Conservation (phyloP, 64 coral and sea anemone species). For the Hydrozoanthus tunicans region DNA sequence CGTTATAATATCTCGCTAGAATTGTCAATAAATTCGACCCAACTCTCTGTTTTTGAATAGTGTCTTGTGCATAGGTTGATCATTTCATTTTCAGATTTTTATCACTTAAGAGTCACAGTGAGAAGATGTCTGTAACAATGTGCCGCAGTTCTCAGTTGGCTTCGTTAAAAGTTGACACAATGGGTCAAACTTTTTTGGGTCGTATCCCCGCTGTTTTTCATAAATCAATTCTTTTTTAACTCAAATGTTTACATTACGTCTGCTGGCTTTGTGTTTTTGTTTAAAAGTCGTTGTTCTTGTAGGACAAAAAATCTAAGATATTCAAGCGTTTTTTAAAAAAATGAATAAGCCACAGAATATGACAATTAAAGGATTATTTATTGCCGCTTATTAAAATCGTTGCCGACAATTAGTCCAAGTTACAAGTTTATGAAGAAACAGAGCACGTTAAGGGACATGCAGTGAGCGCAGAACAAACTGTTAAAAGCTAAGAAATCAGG, state of each 20-base stretch:
- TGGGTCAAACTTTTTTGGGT: background rate
- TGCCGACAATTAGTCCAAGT: slow-evolving; percentile 34
- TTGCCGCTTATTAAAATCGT: slow-evolving; percentile 43
- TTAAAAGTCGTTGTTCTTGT: background rate
- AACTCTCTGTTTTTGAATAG: no score
- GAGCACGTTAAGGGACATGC: background rate
- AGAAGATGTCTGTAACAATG: background rate
- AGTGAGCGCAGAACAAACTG: background rate
- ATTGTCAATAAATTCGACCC: background rate
- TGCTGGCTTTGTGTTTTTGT: background rate
- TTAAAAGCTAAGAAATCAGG: background rate
- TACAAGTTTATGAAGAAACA: background rate
- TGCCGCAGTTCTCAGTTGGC: background rate
- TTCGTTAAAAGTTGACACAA: background rate
- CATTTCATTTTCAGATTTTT: background rate
- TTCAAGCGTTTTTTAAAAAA: slow-evolving; percentile 6
- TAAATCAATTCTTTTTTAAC: background rate
- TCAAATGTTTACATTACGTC: background rate
- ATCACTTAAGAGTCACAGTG: background rate
- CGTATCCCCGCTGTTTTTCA: background rate
- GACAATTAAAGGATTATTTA: slow-evolving; percentile 54
- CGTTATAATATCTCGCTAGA: background rate
- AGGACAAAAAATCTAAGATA: background rate
- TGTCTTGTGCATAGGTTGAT: slow-evolving; percentile 3
- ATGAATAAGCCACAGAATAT: background rate